Evolutionary conservation across 2,888 invertebrate species (phyloP), one percentile per base, ranked within the genome.

Genomic region (Tanypteryx hageni): DNA sequence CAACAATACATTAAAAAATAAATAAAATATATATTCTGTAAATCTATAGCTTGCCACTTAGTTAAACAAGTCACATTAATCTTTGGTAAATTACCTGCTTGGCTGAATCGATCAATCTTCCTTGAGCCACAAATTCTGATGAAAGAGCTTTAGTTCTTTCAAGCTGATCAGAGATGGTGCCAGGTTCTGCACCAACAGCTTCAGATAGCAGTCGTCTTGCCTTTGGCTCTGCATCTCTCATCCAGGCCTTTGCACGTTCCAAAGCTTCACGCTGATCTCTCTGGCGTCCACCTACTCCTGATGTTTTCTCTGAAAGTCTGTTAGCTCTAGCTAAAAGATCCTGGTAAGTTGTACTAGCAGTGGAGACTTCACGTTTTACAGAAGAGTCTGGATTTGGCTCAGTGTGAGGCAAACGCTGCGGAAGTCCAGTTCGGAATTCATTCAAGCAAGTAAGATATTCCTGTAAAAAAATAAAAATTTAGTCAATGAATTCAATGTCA

Each of bases 81-180:
- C 7, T n/a, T 44, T 44, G 44, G 44, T 64, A n/a, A 68, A 68
- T 68, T 94, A 96, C 97, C 94, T 97, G 96, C 94, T 97, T 98
- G 89, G 97, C 97, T 94, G 97, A 97, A 94, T 98, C 98, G 85
- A 99, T 96, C 31, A 99, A 96, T 8, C 98, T 96, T 92, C 98
- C 98, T 94, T 99, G 98, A 0, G 98, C 97, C 10, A 98, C 95
- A 92, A 99, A 97, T 94, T 99, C 99, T 94, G 97, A 98, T 95
- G 98, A 98, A 82, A 99, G 95, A 0, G 97, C 95, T 95, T 98
- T 98, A 5, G 98, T 97, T 93, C 97, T 97, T 93, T 97, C 96
- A 92, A 99, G 96, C 95, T 99, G 99, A 31, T 98, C 97, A 94
- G 99, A 98, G 0, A 99, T 97, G 1, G 97, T 97, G 94, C 97